Evolutionary conservation across 2,888 invertebrate species (phyloP).

Genomic region (Oxycera nigricornis): DNA sequence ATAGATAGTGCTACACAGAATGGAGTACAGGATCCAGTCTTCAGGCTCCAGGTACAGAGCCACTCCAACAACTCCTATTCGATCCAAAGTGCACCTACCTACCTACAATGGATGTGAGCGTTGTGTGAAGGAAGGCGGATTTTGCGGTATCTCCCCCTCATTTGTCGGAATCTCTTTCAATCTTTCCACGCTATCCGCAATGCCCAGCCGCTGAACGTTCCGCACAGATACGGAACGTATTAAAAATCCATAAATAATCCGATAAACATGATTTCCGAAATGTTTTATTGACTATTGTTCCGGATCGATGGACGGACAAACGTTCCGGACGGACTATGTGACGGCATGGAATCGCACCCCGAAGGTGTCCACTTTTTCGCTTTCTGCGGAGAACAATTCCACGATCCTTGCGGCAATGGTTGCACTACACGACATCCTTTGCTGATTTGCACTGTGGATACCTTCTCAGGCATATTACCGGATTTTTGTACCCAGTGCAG

Average conservation of each 20-base stretch:
- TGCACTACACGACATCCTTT: not conserved
- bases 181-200: constrained; percentile 42
- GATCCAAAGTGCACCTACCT: not conserved
- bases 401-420: not conserved
- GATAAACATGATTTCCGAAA: constrained; percentile 63
- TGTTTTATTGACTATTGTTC: constrained; percentile 63
- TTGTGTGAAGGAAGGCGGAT: constrained; percentile 41
- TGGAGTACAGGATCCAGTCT: not conserved
- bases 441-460: not conserved
- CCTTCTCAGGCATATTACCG: not conserved
- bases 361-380: constrained; percentile 5
- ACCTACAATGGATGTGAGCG: not conserved
- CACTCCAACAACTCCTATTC: not conserved
- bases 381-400: not conserved
- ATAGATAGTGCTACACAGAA: constrained; percentile 4
- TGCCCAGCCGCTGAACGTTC: constrained; percentile 30
- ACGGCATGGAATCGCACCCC: constrained; percentile 24
- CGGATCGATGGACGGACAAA: constrained; percentile 23
- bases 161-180: constrained; percentile 48
- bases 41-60: not conserved
- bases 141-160: constrained; percentile 46
- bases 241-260: constrained; percentile 63
- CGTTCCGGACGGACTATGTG: constrained; percentile 11
- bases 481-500: not conserved
- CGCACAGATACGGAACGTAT: constrained; percentile 61